Evolutionary conservation across 2,797 vertebrate species (phyloP), one percentile per base, ranked within the genome.

Genomic region (Neostethus bicornis): DNA sequence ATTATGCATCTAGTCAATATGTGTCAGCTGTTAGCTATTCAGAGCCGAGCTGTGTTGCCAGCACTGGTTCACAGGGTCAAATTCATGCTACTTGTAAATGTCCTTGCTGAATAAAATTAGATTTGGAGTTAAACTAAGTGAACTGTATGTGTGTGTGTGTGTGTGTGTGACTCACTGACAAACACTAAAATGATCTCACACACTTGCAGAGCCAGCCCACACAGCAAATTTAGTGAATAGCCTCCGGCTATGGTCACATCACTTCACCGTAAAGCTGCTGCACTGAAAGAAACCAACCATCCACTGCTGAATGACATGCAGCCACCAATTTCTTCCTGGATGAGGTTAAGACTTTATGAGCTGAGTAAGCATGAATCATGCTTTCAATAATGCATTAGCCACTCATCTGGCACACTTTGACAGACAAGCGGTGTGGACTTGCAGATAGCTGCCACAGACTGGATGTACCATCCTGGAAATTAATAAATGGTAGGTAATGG

Each of bases 71-170:
- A 84, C 77, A 73, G 77, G 81, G 87, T 89, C 81, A 80, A 55
- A 80, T 65, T 76, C 70, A 66, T 75, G 72, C 59, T 70, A 71
- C 68, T 86, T 82, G 78, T 76, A 70, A 84, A 80, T 84, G 79
- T 87, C 78, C 81, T 83, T 74, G 70, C 51, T 79, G 70, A 80
- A 85, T 81, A 77, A 80, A 82, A 86, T 83, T 67, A 81, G 66
- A 81, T 51, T 73, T 41, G 61, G 63, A 80, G 70, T 85, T 65
- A 75, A 66, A 76, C 52, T 61, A 51, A 69, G 57, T 64, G 51
- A 19, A 39, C 17, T 24, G 51, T 49, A 64, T 76, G 56, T 70
- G 53, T 68, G 63, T 24, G 51, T 49, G 64, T 76, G 56, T 70
- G 53, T 68, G 63, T 59, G 49, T 46, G 51, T 51, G 51, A 54